A percentile compares a stretch with the other conserved stretches of the same genome.
phyloP scores from a whole-genome alignment of 2,888 invertebrate genomes.

The Drosophila koepferae region DNA sequence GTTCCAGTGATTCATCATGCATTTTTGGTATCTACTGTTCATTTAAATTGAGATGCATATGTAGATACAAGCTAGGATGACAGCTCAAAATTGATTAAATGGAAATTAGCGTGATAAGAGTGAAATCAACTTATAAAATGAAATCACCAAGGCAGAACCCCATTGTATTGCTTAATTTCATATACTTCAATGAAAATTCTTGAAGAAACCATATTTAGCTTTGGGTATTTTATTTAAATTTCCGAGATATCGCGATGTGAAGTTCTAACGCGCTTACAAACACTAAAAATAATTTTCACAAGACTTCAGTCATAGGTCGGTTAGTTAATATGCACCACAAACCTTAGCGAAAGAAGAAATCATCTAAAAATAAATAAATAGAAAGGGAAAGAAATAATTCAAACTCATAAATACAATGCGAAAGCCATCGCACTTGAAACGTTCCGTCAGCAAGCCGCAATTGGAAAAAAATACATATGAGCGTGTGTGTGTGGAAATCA shows the following conservation, averaged over 20 bases:
- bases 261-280: background rate
- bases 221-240: background rate
- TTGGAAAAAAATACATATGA: slow-evolving; percentile 23
- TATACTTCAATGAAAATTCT: background rate
- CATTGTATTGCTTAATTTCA: background rate
- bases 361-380: slow-evolving; percentile 11
- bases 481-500: slow-evolving; percentile 56
- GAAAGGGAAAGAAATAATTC: slow-evolving; percentile 31
- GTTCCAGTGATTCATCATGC: slow-evolving; percentile 55
- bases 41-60: slow-evolving; percentile 41
- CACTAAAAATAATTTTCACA: slow-evolving; percentile 18
- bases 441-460: slow-evolving; percentile 48
- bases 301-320: slow-evolving; percentile 10
- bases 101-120: background rate
- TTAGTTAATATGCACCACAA: slow-evolving; percentile 47
- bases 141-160: background rate
- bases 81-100: slow-evolving; percentile 20
- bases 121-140: background rate
- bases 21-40: slow-evolving; percentile 23
- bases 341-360: slow-evolving; percentile 18
- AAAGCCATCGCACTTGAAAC: slow-evolving; percentile 47
- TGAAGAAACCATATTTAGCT: background rate
- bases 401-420: slow-evolving; percentile 31
- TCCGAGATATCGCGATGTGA: background rate
- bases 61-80: slow-evolving; percentile 14